Base-by-base conservation (phyloP, 2,888 invertebrate genomes). In the Hydropsyche betteni region DNA sequence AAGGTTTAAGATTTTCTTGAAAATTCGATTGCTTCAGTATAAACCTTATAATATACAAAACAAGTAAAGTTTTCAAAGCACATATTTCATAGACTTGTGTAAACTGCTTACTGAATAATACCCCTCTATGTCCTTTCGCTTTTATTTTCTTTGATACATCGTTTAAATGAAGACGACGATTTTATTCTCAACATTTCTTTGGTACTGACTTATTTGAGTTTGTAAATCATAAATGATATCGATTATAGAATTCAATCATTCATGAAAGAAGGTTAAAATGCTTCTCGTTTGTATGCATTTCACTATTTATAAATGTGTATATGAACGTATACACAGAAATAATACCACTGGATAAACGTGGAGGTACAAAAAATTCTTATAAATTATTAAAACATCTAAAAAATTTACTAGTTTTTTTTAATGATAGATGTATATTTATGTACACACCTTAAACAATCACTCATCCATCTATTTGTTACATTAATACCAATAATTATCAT, bases 221-320 rank as follows among this genome's bases (percentile, higher is more conserved):
- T 10, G 44, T 44, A 44, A 44, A 44, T 44, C 44, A 44, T 58
- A 58, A 58, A 58, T 16, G 58, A 58, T 58, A 58, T 24, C 16
- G 58, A 1, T 44, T 10, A 44, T 10, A 58, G 58, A 24, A 14
- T 58, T 64, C 34, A 64, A 64, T 64, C 64, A 64, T n/a, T 5
- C 64, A 64, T 36, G 34, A 64, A 64, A 64, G 64, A 64, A 64
- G 64, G 64, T 64, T 64, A 64, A 64, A 64, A 64, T 64, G 64
- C 64, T 64, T 36, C 64, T 64, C 36, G 34, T 64, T 64, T 64
- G 64, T 64, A 64, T 64, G 64, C 64, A 64, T 34, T 64, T 64
- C 58, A 58, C 58, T 58, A 58, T 58, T 14, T 58, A 58, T 58
- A 14, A 58, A 58, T 58, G 58, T 58, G 58, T 58, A 58, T 58